Percentiles rank a stretch among this genome's conserved stretches.
phyloP scores from a whole-genome alignment of 2,113 vertebrate species.

The Corydoras maculifer region DNA sequence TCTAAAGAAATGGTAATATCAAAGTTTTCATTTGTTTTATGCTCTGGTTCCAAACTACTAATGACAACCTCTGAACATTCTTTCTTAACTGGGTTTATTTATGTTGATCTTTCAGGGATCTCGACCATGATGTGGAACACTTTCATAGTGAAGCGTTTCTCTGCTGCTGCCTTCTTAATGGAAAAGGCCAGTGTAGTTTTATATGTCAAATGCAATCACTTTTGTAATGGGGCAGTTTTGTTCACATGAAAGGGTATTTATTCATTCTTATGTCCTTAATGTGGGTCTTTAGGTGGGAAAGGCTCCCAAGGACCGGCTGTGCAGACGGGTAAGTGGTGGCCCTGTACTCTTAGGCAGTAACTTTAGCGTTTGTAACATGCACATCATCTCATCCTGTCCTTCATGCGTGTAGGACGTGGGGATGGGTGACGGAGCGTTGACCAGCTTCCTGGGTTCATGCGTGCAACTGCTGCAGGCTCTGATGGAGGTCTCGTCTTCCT shows the following conservation, averaged over 20 bases:
- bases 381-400: neutral
- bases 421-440: constrained; percentile 84
- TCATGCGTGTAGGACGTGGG: constrained; percentile 77
- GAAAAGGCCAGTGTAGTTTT: constrained; percentile 75
- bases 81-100: neutral
- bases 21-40: no score
- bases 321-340: constrained; percentile 76
- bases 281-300: constrained; percentile 80
- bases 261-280: neutral
- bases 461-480: constrained; percentile 85
- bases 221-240: neutral
- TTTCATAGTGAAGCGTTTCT: constrained; percentile 89
- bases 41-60: no score
- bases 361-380: neutral
- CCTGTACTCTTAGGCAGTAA: neutral
- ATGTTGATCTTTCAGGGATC: constrained; percentile 67
- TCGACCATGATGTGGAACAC: constrained; percentile 97
- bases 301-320: constrained; percentile 90
- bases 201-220: neutral
- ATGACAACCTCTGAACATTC: no score
- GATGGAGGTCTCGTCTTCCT: constrained; percentile 77
- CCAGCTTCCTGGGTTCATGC: constrained; percentile 83
- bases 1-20: no score
- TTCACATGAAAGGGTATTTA: neutral
- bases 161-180: constrained; percentile 84